These are phyloP conservation scores for Danaus plexippus DNA, from an alignment of 1,140 invertebrate genomes.

Conservation along the genomic window DNA sequence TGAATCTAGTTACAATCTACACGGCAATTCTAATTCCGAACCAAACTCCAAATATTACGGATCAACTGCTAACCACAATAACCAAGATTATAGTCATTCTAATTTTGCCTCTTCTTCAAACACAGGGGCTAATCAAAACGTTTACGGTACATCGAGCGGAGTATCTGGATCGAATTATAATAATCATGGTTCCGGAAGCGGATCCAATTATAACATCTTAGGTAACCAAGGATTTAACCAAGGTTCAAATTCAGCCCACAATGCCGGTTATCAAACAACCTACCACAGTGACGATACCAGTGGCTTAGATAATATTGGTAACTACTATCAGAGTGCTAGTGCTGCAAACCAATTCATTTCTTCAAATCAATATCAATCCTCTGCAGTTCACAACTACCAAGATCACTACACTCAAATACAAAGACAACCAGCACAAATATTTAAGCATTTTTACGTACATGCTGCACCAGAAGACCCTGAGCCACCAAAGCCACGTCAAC, in stretches of 20 bases:
- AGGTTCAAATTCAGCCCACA: conserved; percentile 11
- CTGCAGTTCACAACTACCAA: conserved; percentile 35
- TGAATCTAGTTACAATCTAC: conserved; percentile 8
- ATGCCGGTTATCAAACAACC: conserved; percentile 21
- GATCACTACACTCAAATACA: conserved; percentile 40
- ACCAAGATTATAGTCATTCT: too few species aligned
- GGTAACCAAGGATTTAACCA: conserved; percentile 15
- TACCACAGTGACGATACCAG: conserved; percentile 22
- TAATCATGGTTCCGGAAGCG: background rate
- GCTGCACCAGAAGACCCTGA: conserved; percentile 61
- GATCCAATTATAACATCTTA: conserved; percentile 13
- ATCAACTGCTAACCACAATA: too few species aligned
- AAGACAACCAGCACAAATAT: conserved; percentile 50
- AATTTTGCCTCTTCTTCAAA: too few species aligned
- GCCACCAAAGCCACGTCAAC: conserved; percentile 32
- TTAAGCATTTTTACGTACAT: conserved; percentile 61
- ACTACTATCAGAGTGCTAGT: conserved; percentile 32
- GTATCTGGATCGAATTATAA: conserved; percentile 13
- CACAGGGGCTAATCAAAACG: conserved; percentile 10
- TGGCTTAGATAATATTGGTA: conserved; percentile 26
- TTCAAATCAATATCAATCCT: conserved; percentile 35
- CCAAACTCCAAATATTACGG: background rate
- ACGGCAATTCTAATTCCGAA: background rate
- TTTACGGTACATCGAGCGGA: background rate
- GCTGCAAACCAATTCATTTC: conserved; percentile 35